Base-by-base conservation (phyloP, 2,888 invertebrate species). In the Drepanosiphum platanoidis region DNA sequence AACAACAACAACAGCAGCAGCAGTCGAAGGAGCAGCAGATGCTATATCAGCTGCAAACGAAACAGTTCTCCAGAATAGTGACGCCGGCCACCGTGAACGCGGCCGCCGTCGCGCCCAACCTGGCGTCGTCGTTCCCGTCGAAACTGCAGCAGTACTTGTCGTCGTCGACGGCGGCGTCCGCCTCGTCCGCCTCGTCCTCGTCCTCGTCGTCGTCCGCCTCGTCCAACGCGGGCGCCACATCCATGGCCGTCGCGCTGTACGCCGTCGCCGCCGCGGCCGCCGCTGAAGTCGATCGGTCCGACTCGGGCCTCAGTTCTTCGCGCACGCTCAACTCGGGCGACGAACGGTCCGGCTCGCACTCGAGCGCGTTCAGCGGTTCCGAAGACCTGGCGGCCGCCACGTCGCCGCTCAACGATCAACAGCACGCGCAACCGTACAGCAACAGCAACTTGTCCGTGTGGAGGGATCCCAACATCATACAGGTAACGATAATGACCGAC, bases 261-360 rank as follows among this genome's bases (percentile, higher is more conserved):
- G 42, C 78, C 72, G 71, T 75, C 72, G 77, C 88, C 88, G 86
- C 89, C 89, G 88, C 90, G 88, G 87, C 88, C 88, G 87, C 88
- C 89, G 87, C 89, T 89, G 86, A 78, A 32, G 86, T 91, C 89
- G 88, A 88, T 86, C 88, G 89, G 77, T 90, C 90, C 86, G 93
- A 93, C 90, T 93, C 93, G 89, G 93, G 94, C 91, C 93, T 94
- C 92, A 94, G 94, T 90, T 94, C 94, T 86, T 91, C 94, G 89
- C 92, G 94, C 88, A 92, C 93, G 89, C 92, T 93, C 88, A 91
- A 91, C 86, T 88, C 89, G 89, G 92, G 92, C 89, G 94, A 94
- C 92, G 94, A 94, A 90, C 93, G 94, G 88, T 93, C 93, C 90
- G 94, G 94, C 89, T 94, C 94, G 90, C 92, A 94, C 87, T 92